phyloP scores from a whole-genome alignment of 2,797 vertebrate species.

The Sparidentex hasta region DNA sequence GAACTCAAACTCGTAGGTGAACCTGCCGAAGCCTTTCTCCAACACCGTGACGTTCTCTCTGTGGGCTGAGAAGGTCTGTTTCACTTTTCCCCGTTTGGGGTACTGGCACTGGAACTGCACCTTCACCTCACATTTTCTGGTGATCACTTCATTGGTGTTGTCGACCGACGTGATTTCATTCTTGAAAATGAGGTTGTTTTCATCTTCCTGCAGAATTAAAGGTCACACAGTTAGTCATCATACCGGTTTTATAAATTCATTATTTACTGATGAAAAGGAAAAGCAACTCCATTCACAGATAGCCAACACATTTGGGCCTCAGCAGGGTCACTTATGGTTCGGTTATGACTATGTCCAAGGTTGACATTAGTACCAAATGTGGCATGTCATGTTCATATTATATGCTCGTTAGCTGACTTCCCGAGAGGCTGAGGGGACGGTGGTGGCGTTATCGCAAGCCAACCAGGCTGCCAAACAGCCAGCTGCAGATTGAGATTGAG shows the following conservation, averaged over 20 bases:
- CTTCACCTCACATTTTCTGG: constrained; percentile 74
- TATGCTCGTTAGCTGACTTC: too few species aligned
- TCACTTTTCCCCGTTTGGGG: constrained; percentile 73
- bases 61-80: constrained; percentile 62
- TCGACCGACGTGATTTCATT: constrained; percentile 73
- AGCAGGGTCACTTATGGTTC: too few species aligned
- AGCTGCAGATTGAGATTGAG: too few species aligned
- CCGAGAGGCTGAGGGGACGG: too few species aligned
- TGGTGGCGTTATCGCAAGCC: too few species aligned
- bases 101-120: constrained; percentile 79
- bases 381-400: too few species aligned
- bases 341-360: too few species aligned
- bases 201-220: constrained; percentile 72
- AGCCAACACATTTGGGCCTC: too few species aligned
- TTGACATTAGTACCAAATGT: too few species aligned
- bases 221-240: not conserved
- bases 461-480: too few species aligned
- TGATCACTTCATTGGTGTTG: constrained; percentile 47
- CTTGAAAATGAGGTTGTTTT: constrained; percentile 71
- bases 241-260: too few species aligned
- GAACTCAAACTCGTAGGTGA: constrained; percentile 82
- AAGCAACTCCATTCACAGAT: not conserved
- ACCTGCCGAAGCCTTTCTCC: constrained; percentile 77
- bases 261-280: not conserved
- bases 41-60: constrained; percentile 59